Evolutionary conservation across 2,113 vertebrate genomes (phyloP), one percentile per base, ranked within the genome.

Genomic region (Forbesichthys agassizii): DNA sequence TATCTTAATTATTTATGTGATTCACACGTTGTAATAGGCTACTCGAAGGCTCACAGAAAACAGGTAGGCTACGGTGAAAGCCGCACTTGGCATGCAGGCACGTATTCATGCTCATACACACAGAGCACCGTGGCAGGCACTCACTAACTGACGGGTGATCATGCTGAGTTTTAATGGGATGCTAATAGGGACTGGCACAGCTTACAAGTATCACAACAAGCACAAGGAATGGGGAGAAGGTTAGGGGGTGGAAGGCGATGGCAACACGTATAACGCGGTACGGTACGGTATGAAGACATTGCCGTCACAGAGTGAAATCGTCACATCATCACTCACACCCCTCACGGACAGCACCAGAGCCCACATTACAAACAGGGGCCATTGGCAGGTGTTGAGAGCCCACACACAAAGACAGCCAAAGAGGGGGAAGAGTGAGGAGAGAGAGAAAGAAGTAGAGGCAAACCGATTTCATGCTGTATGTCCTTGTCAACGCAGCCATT

Each of bases 121-220:
- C 20, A 73, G 74, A 77, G 80, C 49, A 71, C 80, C 73, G 84
- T 83, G 86, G 86, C 87, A 87, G 80, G 83, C 82, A 83, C 86
- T 86, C 79, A 27, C 78, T 74, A 87, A 64, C 77, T 85, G 83
- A 86, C 68, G 80, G 84, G 81, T 83, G 82, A 88, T 89, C 90
- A 86, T 89, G 89, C 88, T 90, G 90, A 60, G 88, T 88, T 84
- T 74, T 90, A 90, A 91, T 89, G 87, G 90, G 89, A 90, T 90
- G 89, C 88, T 90, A 90, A 92, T 91, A 88, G 88, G 69, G 84
- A 82, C 88, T 90, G 87, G 85, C 87, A 88, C 83, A 78, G 87
- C 73, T 84, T 78, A 84, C 80, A 84, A 88, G 77, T 82, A 71
- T 84, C 82, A 71, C 79, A 84, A 78, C 68, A 80, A 27, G 79